Evolutionary conservation across 2,888 invertebrate genomes (phyloP).

Genomic region (Polyommatus iphigenia): DNA sequence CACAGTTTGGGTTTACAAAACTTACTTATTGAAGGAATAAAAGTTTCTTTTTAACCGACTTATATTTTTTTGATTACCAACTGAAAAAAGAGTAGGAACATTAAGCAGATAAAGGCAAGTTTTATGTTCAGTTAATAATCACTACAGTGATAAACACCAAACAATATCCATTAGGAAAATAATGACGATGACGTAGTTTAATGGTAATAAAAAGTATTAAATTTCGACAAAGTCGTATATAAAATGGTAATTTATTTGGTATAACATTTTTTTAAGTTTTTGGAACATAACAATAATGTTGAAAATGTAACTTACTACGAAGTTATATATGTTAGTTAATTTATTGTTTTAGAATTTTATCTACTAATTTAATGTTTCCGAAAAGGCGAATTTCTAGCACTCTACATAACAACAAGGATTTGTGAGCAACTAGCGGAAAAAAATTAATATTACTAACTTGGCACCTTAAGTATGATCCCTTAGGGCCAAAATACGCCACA

Average conservation of each 20-base stretch:
- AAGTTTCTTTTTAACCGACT: neutral
- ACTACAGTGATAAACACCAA: neutral
- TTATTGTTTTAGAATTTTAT: no score
- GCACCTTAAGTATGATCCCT: no score
- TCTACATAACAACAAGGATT: no score
- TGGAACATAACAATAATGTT: neutral
- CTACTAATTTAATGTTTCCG: neutral
- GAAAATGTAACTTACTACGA: neutral
- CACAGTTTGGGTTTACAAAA: no score
- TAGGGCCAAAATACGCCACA: no score
- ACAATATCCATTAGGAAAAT: constrained; percentile 14
- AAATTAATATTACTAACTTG: no score
- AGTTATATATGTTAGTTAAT: no score
- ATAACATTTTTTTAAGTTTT: neutral
- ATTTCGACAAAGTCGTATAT: constrained; percentile 6
- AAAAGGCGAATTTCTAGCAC: neutral
- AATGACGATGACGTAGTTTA: constrained; percentile 20
- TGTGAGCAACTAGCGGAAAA: no score
- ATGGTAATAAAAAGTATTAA: constrained; percentile 3
- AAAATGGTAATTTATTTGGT: neutral
- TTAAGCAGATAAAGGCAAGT: neutral
- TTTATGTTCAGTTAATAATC: neutral
- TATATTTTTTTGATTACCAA: neutral
- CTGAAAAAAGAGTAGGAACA: neutral
- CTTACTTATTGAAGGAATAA: neutral